phyloP scores from a whole-genome alignment of 1,140 invertebrate genomes.

The Lordiphosa mommai region DNA sequence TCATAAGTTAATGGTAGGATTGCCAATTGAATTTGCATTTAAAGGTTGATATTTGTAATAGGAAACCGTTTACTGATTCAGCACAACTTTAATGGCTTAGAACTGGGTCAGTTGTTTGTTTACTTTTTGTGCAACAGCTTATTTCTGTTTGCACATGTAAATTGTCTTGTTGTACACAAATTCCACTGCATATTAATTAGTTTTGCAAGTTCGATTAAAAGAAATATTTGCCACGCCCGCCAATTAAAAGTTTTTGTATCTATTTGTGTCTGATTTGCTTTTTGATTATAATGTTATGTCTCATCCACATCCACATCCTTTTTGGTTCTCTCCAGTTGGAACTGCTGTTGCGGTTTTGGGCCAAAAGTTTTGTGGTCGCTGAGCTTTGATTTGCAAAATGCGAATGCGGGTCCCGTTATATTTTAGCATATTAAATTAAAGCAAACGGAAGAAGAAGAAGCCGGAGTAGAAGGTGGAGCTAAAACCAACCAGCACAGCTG shows the following conservation, averaged over 20 bases:
- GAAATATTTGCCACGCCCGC: background rate
- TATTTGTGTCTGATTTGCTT: constrained; percentile 36
- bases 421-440: constrained; percentile 77
- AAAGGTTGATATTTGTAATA: constrained; percentile 1
- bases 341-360: constrained; percentile 37
- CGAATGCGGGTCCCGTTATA: constrained; percentile 51
- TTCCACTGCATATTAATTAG: constrained; percentile 1
- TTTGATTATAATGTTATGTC: constrained; percentile 46
- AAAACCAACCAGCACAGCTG: constrained; percentile 16
- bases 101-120: constrained; percentile 25
- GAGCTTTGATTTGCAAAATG: constrained; percentile 58
- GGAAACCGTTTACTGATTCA: constrained; percentile 12
- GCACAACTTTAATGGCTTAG: constrained; percentile 11
- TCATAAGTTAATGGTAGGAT: constrained; percentile 51
- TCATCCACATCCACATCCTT: background rate
- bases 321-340: constrained; percentile 7
- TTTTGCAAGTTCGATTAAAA: background rate
- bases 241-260: constrained; percentile 25
- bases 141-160: background rate
- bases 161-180: constrained; percentile 3
- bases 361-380: constrained; percentile 56
- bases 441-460: constrained; percentile 50
- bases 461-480: constrained; percentile 10
- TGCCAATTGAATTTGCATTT: too few species aligned
- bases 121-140: constrained; percentile 18